Evolutionary conservation across 1,140 invertebrate species (phyloP).

Genomic region (Polypedilum pembai): DNA sequence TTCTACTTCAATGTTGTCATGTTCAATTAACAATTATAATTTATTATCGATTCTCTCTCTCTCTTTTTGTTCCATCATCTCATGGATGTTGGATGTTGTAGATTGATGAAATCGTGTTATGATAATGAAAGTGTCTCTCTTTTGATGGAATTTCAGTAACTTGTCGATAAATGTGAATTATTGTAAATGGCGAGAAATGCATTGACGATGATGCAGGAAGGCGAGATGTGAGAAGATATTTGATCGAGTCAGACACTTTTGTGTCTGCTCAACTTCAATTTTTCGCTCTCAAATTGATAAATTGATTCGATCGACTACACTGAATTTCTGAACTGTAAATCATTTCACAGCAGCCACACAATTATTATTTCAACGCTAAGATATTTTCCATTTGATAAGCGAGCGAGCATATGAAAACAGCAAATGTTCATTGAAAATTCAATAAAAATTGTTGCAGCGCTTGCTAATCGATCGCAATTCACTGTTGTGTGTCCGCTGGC

Average conservation of each 20-base stretch:
- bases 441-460: background rate
- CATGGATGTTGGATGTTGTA: too few species aligned
- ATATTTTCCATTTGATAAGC: background rate
- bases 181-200: constrained; percentile 1
- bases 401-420: background rate
- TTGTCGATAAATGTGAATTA: background rate
- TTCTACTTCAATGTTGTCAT: constrained; percentile 8
- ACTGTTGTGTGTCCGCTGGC: background rate
- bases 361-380: constrained; percentile 7
- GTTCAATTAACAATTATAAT: constrained; percentile 14
- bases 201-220: background rate
- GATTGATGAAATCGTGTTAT: background rate
- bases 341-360: background rate
- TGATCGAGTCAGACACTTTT: background rate
- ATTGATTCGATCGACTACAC: background rate
- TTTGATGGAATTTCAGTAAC: background rate
- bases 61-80: too few species aligned
- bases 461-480: background rate
- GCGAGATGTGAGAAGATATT: background rate
- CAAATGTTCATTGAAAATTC: constrained; percentile 7
- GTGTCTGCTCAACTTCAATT: background rate
- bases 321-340: background rate
- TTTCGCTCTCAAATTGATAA: background rate
- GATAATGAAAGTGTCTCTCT: background rate
- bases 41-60: background rate